A percentile compares a stretch with the other conserved stretches of the same genome.
phyloP scores from a whole-genome alignment of 2,888 invertebrate genomes.

The Platerodrilus igneus region DNA sequence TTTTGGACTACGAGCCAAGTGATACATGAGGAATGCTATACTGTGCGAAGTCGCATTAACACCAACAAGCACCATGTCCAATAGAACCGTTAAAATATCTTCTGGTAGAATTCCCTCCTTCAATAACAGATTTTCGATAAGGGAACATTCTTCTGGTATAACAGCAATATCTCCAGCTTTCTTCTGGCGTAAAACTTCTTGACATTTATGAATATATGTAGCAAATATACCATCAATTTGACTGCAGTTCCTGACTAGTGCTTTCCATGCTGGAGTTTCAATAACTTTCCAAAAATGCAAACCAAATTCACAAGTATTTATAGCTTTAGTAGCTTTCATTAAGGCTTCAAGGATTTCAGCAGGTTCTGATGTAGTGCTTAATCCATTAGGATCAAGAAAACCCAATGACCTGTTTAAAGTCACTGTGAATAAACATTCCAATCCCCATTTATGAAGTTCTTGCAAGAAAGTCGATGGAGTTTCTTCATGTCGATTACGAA shows the following conservation, averaged over 20 bases:
- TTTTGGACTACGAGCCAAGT: conserved; percentile 61
- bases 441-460: conserved; percentile 63
- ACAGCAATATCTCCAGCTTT: conserved; percentile 27
- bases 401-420: conserved; percentile 60
- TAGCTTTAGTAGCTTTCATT: conserved; percentile 55
- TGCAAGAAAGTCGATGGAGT: conserved; percentile 54
- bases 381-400: conserved; percentile 52
- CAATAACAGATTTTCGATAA: conserved; percentile 55
- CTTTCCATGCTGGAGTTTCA: conserved; percentile 57
- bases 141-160: conserved; percentile 36
- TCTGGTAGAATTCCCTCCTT: conserved; percentile 55
- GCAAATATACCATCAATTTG: conserved; percentile 58
- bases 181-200: conserved; percentile 39
- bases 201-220: conserved; percentile 54
- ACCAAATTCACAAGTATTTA: conserved; percentile 57
- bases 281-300: conserved; percentile 62
- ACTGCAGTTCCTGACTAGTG: conserved; percentile 58
- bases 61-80: conserved; percentile 64
- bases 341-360: conserved; percentile 57
- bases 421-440: conserved; percentile 59
- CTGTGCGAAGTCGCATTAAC: conserved; percentile 61
- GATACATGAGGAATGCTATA: conserved; percentile 61
- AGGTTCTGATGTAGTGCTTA: conserved; percentile 54
- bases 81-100: conserved; percentile 58
- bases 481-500: conserved; percentile 61